Evolutionary conservation across 2,888 invertebrate genomes (phyloP), one percentile per base, ranked within the genome.

Genomic region (Drosophila ezoana): DNA sequence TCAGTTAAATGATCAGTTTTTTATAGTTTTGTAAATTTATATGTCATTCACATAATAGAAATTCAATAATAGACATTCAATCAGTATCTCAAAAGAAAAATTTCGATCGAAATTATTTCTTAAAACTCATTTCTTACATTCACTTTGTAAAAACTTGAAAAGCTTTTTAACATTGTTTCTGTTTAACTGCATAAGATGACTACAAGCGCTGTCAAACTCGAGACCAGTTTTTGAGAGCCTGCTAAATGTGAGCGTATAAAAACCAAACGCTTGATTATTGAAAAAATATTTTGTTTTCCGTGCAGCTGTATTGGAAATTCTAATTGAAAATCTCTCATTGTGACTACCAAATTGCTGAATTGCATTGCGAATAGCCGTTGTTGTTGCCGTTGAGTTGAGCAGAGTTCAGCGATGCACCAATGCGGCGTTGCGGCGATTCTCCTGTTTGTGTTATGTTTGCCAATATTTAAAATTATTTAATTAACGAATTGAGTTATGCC

Each of bases 381-480:
- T n/a, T 20, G 44, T 14, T 28, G 16, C 13, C 20, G 45, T 14
- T 70, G 41, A 37, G 38, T 41, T 41, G 66, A 51, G 51, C 64
- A 38, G 44, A 18, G 52, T 49, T 37, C 35, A 48, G 33, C 51
- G 8, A 28, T 28, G 28, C 28, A 28, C 28, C 28, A 28, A 28
- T 28, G 8, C 28, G 28, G 23, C 23, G 49, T 35, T 43, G 59
- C 47, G 63, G 47, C 37, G 58, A 44, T 74, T 60, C 61, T 51
- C 18, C 64, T 60, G 74, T 62, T 67, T 73, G 49, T 67, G 67
- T 60, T 67, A 72, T 81, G 72, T 75, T 72, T 76, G 80, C 68
- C 80, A 84, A 87, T 89, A 89, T 89, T 85, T 79, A 79, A 85
- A 87, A 89, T 87, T 84, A 87, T 85, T 87, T 89, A 89, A 89